Percentiles rank a stretch among this genome's conserved stretches.
phyloP scores from a whole-genome alignment of 2,888 invertebrate species.

The Tyria jacobaeae region DNA sequence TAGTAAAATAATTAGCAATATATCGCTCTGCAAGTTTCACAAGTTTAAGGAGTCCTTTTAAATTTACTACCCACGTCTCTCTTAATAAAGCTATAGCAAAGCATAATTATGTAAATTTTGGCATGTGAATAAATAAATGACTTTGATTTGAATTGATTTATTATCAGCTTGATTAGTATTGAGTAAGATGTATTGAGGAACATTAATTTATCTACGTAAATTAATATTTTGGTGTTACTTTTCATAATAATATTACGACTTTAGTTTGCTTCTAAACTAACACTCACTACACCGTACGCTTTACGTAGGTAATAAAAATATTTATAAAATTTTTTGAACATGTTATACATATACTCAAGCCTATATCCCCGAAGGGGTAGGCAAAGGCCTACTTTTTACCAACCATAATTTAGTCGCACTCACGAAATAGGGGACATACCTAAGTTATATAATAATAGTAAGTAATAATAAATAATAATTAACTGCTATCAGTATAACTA shows the following conservation, averaged over 20 bases:
- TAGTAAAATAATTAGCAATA: too few relatives aligned
- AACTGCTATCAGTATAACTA: too few relatives aligned
- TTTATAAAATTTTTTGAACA: too few relatives aligned
- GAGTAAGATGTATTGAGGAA: background rate
- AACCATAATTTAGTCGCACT: too few relatives aligned
- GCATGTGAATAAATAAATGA: slow-evolving; percentile 10
- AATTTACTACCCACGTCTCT: slow-evolving; percentile 6
- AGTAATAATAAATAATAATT: too few relatives aligned
- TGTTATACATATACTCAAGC: background rate
- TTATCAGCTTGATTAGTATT: slow-evolving; percentile 1
- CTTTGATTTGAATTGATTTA: slow-evolving; percentile 9
- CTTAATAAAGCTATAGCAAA: slow-evolving; percentile 6
- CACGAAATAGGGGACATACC: too few relatives aligned
- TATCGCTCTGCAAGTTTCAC: background rate
- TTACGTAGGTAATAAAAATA: too few relatives aligned
- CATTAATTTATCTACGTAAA: background rate
- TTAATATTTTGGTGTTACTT: background rate
- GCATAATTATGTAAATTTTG: slow-evolving; percentile 8
- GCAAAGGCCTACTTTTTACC: too few relatives aligned
- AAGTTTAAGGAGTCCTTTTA: background rate
- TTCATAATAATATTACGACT: background rate
- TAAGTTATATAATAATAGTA: too few relatives aligned
- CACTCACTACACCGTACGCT: too few relatives aligned
- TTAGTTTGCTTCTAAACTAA: background rate
- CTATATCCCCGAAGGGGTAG: too few relatives aligned